A percentile compares a stretch with the other conserved stretches of the same genome.
phyloP scores from a whole-genome alignment of 2,888 invertebrate species.

The Mythimna vitellina region DNA sequence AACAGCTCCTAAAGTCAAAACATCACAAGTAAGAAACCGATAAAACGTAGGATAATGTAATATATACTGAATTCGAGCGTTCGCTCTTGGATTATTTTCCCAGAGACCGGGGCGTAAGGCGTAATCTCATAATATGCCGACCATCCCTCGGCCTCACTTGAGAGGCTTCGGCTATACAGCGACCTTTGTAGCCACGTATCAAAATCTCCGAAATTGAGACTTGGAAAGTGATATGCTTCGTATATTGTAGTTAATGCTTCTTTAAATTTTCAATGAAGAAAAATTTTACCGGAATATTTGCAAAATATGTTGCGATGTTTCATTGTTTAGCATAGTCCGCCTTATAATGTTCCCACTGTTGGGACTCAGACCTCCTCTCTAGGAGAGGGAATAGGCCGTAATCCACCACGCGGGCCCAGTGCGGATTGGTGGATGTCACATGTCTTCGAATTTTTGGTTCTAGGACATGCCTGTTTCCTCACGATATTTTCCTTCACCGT shows the following conservation, averaged over 20 bases:
- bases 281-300: background rate
- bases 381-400: too few species aligned
- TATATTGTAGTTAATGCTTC: background rate
- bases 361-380: too few species aligned
- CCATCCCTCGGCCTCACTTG: constrained; percentile 62
- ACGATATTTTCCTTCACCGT: too few species aligned
- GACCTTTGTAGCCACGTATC: constrained; percentile 48
- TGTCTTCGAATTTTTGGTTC: too few species aligned
- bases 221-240: constrained; percentile 22
- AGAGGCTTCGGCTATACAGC: constrained; percentile 61
- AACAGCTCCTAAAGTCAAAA: constrained; percentile 29
- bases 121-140: constrained; percentile 68
- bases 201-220: constrained; percentile 54
- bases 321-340: too few species aligned
- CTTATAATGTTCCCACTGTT: too few species aligned
- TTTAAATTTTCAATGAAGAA: background rate
- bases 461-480: too few species aligned
- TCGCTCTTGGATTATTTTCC: constrained; percentile 56
- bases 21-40: constrained; percentile 29
- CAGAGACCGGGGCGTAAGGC: constrained; percentile 53
- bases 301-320: background rate
- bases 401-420: too few species aligned
- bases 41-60: constrained; percentile 60
- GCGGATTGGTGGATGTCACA: too few species aligned
- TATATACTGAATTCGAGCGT: constrained; percentile 54